A percentile compares a stretch with the other conserved stretches of the same genome.
These are phyloP conservation scores for Sitodiplosis mosellana DNA, from an alignment of 1,140 invertebrate species.

Conservation along the genomic window DNA sequence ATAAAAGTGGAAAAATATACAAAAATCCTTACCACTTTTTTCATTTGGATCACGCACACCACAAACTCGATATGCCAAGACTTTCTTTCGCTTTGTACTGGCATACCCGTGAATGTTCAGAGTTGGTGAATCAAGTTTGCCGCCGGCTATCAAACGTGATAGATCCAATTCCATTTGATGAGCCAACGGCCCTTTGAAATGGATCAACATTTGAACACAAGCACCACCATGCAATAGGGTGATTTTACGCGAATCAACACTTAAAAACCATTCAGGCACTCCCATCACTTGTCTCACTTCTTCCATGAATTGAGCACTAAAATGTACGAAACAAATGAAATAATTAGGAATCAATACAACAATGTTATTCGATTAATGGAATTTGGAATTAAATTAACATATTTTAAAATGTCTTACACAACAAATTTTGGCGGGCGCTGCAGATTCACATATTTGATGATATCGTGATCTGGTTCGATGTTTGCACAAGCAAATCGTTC, in stretches of 20 bases:
- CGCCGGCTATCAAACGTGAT: conserved; percentile 48
- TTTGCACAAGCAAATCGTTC: conserved; percentile 77
- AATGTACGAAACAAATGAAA: conserved; percentile 6
- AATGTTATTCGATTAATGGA: not conserved
- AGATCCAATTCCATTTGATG: conserved; percentile 52
- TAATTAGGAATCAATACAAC: not conserved
- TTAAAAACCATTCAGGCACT: conserved; percentile 76
- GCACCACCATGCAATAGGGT: conserved; percentile 53
- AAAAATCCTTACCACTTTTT: conserved; percentile 23
- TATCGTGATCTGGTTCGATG: conserved; percentile 76
- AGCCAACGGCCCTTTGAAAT: conserved; percentile 69
- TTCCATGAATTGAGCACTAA: conserved; percentile 64
- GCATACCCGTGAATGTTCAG: conserved; percentile 61
- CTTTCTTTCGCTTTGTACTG: conserved; percentile 45
- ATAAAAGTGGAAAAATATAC: no score
- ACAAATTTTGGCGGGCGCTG: conserved; percentile 73
- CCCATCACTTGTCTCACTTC: conserved; percentile 66
- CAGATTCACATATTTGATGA: conserved; percentile 77
- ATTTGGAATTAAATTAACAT: not conserved
- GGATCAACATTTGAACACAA: conserved; percentile 74
- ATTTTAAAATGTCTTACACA: conserved; percentile 46
- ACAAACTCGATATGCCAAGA: conserved; percentile 51
- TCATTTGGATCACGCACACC: conserved; percentile 52
- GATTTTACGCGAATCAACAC: conserved; percentile 63
- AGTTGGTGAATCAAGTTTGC: conserved; percentile 50